Evolutionary conservation across 2,113 vertebrate genomes (phyloP), one percentile per base, ranked within the genome.

Genomic region (Pica pica): DNA sequence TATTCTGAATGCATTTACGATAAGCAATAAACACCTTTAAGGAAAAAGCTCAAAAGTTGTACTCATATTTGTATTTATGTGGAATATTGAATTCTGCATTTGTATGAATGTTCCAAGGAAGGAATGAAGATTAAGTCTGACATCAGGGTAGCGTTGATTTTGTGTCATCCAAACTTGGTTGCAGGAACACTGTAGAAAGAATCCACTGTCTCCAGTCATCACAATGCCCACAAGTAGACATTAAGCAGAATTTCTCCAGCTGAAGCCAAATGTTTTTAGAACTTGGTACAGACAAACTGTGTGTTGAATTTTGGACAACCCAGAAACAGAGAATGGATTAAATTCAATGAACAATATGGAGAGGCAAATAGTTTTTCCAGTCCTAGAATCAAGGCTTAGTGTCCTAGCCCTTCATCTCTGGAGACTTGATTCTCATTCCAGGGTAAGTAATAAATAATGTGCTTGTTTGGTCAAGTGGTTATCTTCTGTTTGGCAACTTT

Each of bases 381-480:
- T 31, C 88, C 39, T 81, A 71, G 71, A 90, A 92, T 71, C 50
- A 64, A 84, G 49, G 47, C 41, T 92, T 61, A 78, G n/a, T 93
- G 75, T 75, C 60, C 47, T 78, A 92, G 59, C 76, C 37, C 73
- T 81, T 94, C 68, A 78, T 63, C 76, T 95, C 93, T 92, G 80
- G 91, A 94, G 86, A 92, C 83, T 17, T 78, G 80, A 94, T 92
- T 84, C 77, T 89, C 56, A 60, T 84, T 94, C 68, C 87, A 73
- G 69, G 20, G 60, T 83, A 70, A 69, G 89, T 80, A 93, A 97
- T 96, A 97, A 96, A 96, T 95, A 83, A 90, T 82, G 44, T 55
- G 35, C 73, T 92, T 97, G 87, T 96, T 95, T 97, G 47, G 93
- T 87, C 91, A 97, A 95, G 83, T 89, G 95, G 77, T 71, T 86